phyloP scores from a whole-genome alignment of 2,888 invertebrate species.

The Alentia gelatinosa region DNA sequence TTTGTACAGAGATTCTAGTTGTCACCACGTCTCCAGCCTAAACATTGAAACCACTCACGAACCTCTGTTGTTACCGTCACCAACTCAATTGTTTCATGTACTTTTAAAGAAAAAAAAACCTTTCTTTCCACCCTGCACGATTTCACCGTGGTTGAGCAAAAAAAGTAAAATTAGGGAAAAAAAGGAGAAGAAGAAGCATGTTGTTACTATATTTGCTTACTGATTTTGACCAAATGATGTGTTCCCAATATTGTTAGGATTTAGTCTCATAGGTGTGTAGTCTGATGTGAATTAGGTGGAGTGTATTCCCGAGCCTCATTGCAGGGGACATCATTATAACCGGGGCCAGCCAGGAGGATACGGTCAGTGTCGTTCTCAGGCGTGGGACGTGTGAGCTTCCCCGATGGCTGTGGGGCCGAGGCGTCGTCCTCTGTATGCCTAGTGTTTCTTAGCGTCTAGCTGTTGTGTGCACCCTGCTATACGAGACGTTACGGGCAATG shows the following conservation, averaged over 20 bases:
- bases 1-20: too few relatives aligned
- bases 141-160: constrained; percentile 3
- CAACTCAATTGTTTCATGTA: not conserved
- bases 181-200: not conserved
- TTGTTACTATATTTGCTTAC: constrained; percentile 36
- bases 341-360: too few relatives aligned
- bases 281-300: constrained; percentile 24
- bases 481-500: not conserved
- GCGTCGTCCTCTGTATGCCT: not conserved
- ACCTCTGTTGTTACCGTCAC: not conserved
- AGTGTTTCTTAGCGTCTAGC: constrained; percentile 9
- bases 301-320: not conserved
- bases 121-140: not conserved
- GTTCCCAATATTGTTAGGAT: constrained; percentile 36
- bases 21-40: too few relatives aligned
- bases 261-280: constrained; percentile 33
- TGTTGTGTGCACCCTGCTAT: constrained; percentile 30
- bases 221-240: constrained; percentile 41
- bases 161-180: not conserved
- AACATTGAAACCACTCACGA: not conserved
- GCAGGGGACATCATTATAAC: not conserved
- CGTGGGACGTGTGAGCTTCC: not conserved
- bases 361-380: too few relatives aligned
- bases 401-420: not conserved
- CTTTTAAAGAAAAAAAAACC: not conserved